A percentile compares a stretch with the other conserved stretches of the same genome.
Evolutionary conservation across 1,140 invertebrate species (phyloP).

Genomic region (Elysia chlorotica): DNA sequence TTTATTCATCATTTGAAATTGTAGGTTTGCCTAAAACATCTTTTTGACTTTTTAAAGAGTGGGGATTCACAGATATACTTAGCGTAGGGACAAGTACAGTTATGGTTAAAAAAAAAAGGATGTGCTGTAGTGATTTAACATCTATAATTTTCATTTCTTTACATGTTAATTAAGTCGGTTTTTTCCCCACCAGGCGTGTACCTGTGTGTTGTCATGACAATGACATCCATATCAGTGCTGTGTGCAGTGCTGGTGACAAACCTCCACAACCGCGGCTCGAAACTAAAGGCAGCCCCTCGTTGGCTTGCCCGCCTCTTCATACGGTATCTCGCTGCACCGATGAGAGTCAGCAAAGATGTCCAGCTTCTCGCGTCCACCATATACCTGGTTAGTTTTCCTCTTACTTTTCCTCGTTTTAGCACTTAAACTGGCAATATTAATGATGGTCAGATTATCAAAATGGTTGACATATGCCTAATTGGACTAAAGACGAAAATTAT

Average conservation of each 20-base stretch:
- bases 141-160: too few species aligned
- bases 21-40: background rate
- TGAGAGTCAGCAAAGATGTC: slow-evolving; percentile 51
- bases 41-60: too few species aligned
- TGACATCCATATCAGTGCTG: slow-evolving; percentile 61
- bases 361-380: slow-evolving; percentile 46
- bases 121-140: too few species aligned
- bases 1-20: background rate
- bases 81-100: too few species aligned
- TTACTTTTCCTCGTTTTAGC: background rate
- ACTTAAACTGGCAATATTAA: background rate
- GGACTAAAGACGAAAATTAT: background rate
- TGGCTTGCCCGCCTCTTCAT: slow-evolving; percentile 47
- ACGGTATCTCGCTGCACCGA: slow-evolving; percentile 41
- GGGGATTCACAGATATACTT: too few species aligned
- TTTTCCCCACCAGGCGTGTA: slow-evolving; percentile 51
- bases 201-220: slow-evolving; percentile 60
- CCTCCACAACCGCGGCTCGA: slow-evolving; percentile 54
- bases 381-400: slow-evolving; percentile 36
- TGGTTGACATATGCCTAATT: background rate
- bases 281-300: slow-evolving; percentile 46
- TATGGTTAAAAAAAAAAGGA: too few species aligned
- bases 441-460: background rate
- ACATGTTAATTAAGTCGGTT: too few species aligned
- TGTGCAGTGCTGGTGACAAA: slow-evolving; percentile 61